Conservation (phyloP, 2,113 vertebrate genomes). For the Rhinogobius similis region DNA sequence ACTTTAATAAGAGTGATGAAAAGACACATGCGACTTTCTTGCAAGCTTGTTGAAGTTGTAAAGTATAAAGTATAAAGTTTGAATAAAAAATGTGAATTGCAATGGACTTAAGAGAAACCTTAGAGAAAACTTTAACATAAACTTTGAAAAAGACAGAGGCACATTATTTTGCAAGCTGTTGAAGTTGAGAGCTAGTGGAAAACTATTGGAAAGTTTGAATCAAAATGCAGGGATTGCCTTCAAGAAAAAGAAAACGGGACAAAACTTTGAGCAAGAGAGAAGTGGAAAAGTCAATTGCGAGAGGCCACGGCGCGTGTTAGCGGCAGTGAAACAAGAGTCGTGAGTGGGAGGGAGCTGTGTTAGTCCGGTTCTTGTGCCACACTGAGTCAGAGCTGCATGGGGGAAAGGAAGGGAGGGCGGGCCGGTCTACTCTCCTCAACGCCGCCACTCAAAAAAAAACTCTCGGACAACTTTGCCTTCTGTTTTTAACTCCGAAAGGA, state of each 20-base stretch:
- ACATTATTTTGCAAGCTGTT: not conserved
- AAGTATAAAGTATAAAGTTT: no score
- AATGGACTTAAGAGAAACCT: no score
- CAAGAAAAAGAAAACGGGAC: not conserved
- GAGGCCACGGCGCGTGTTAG: conserved; percentile 9
- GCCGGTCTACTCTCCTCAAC: conserved; percentile 25
- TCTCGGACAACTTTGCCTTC: conserved; percentile 56
- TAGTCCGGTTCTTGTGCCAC: conserved; percentile 29
- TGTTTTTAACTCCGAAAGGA: conserved; percentile 63
- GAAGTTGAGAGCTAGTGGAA: no score
- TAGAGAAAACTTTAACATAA: no score
- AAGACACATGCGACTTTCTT: no score
- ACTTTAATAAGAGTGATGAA: no score
- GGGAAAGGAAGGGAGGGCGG: conserved; percentile 46
- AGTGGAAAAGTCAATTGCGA: not conserved
- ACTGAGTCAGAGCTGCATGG: conserved; percentile 69
- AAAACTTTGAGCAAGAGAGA: not conserved
- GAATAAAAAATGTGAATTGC: no score
- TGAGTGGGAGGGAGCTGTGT: conserved; percentile 23
- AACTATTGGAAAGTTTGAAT: not conserved
- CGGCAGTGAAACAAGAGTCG: conserved; percentile 17
- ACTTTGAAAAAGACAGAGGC: no score
- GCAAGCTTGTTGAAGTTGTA: no score
- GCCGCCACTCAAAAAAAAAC: conserved; percentile 41
- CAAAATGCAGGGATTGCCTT: not conserved